These are phyloP conservation scores for Plagiodera versicolora DNA, from an alignment of 2,888 invertebrate species.

Conservation along the genomic window DNA sequence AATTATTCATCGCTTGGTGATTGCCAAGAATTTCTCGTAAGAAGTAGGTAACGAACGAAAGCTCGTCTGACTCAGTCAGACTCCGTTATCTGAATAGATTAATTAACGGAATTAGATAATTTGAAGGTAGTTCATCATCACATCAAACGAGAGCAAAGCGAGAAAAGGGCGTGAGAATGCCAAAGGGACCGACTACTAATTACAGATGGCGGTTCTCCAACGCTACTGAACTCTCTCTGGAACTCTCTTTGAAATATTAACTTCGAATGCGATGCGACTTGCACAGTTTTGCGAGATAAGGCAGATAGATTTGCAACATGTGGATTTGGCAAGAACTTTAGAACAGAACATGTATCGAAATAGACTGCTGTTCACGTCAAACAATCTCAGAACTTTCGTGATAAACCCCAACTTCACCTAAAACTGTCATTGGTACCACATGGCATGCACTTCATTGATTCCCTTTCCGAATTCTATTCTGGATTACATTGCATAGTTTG, in stretches of 20 bases:
- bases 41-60: background rate
- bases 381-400: background rate
- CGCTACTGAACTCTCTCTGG: constrained; percentile 21
- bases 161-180: constrained; percentile 29
- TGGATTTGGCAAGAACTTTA: constrained; percentile 1
- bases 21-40: background rate
- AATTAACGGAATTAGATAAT: constrained; percentile 33
- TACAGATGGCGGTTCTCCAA: constrained; percentile 29
- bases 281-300: constrained; percentile 18
- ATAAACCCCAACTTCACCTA: no score
- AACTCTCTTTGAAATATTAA: constrained; percentile 33
- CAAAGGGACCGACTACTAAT: constrained; percentile 31
- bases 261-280: constrained; percentile 31
- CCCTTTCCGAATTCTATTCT: no score
- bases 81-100: constrained; percentile 25
- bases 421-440: no score
- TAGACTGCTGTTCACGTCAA: no score
- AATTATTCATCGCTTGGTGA: background rate
- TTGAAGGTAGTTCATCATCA: constrained; percentile 32
- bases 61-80: background rate
- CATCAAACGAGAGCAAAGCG: constrained; percentile 26
- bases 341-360: background rate
- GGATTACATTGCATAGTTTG: no score
- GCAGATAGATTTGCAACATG: background rate
- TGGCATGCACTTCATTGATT: no score